A percentile compares a stretch with the other conserved stretches of the same genome.
Evolutionary conservation across 2,888 invertebrate genomes (phyloP).

Genomic region (Zhengitettix transpicula): DNA sequence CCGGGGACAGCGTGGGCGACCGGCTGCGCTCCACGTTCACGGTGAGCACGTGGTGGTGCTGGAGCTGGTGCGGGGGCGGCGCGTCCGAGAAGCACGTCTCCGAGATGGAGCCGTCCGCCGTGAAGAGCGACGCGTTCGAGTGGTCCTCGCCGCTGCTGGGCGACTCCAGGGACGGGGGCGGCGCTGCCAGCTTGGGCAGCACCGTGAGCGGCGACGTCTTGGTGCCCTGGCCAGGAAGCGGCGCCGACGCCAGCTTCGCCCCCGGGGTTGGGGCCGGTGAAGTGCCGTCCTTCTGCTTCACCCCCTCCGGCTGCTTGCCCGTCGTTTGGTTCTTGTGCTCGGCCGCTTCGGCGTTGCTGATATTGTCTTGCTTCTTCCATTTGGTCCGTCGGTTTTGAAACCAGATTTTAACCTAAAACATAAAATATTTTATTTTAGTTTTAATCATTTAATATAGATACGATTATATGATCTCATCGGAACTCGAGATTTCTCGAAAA

Average conservation of each 20-base stretch:
- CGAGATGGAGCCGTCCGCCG: conserved; percentile 17
- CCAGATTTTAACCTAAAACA: conserved; percentile 75
- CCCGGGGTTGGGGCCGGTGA: background rate
- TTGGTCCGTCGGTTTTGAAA: conserved; percentile 73
- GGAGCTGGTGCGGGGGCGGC: conserved; percentile 1
- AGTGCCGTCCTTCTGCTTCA: background rate
- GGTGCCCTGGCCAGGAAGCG: background rate
- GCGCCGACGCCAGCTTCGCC: background rate
- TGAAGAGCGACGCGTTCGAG: conserved; percentile 18
- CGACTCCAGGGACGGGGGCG: conserved; percentile 4
- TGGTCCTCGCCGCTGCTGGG: conserved; percentile 16
- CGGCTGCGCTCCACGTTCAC: conserved; percentile 8
- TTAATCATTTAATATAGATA: too few species aligned
- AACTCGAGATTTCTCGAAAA: too few species aligned
- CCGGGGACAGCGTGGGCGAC: conserved; percentile 1
- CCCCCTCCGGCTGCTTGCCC: conserved; percentile 3
- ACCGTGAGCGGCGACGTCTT: background rate
- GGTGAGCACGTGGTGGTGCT: background rate
- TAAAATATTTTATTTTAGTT: too few species aligned
- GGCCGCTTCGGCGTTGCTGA: conserved; percentile 73
- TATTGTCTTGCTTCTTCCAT: conserved; percentile 87
- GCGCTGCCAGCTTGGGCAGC: background rate
- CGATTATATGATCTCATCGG: too few species aligned
- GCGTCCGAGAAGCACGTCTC: conserved; percentile 15
- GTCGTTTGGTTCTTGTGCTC: conserved; percentile 47